These are phyloP conservation scores for Campylorhamphus procurvoides DNA, from an alignment of 2,113 vertebrate genomes.

Conservation along the genomic window DNA sequence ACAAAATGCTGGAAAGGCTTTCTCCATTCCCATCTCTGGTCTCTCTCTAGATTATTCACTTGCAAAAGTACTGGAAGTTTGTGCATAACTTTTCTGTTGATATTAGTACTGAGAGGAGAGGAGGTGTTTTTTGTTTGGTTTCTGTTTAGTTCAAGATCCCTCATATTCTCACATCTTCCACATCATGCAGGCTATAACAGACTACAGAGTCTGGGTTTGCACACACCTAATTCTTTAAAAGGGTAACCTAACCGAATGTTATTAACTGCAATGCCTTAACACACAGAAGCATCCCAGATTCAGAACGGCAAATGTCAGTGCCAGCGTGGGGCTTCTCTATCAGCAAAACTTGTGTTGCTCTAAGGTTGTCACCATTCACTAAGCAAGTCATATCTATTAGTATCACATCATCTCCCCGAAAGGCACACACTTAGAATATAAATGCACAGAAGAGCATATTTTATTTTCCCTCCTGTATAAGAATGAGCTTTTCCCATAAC, in stretches of 20 bases:
- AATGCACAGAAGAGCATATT: neutral
- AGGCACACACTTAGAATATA: neutral
- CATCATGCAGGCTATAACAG: neutral
- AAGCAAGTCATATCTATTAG: neutral
- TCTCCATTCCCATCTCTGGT: neutral
- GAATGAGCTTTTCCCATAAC: neutral
- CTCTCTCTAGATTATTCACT: neutral
- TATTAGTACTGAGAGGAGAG: accelerated
- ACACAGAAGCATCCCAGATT: neutral
- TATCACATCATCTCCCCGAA: neutral
- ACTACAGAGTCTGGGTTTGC: neutral
- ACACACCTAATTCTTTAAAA: neutral
- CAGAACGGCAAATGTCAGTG: neutral
- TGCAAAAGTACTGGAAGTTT: neutral
- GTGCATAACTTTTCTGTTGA: neutral
- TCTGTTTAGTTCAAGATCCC: neutral
- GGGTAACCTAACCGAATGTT: neutral
- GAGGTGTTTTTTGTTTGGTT: neutral
- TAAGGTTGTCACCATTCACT: neutral
- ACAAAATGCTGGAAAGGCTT: neutral
- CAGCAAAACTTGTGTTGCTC: neutral
- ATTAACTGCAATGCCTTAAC: neutral
- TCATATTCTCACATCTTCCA: neutral
- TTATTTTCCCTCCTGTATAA: neutral
- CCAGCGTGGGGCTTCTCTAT: neutral